Base-by-base conservation (phyloP, 2,113 vertebrate species). In the Coregonus clupeaformis region DNA sequence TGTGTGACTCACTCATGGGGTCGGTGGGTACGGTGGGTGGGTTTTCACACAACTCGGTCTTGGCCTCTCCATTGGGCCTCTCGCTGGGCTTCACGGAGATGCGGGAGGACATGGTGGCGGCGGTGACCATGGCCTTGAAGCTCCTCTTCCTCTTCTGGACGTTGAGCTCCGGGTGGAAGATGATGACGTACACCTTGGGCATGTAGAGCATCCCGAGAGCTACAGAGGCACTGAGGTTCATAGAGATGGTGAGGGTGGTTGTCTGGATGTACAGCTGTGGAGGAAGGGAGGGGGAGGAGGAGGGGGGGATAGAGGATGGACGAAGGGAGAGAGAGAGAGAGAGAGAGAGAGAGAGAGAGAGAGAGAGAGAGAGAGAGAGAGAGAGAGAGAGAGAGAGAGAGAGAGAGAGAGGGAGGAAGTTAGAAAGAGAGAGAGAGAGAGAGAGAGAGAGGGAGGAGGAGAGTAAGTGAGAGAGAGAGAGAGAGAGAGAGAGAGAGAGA, bases 121-220 rank as follows among this genome's bases (percentile, higher is more conserved):
- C 97, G 1, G 97, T 98, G 83, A 97, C 96, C 82, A 98, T 96
- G 0, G 96, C 96, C 93, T 98, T 98, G 94, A 98, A 98, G 92
- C 96, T 97, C 73, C 97, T 95, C 81, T 98, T 98, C 86, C 96
- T 92, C 86, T 98, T 97, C 94, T 98, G 97, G 79, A 98, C 96
- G 80, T 98, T 98, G 69, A 97, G 92, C 90, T 98, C 97, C 3
- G 97, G 97, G 90, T 97, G 96, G 92, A 98, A 97, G 92, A 98
- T 95, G 92, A 98, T 97, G 93, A 98, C 95, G 94, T 98, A 98
- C 79, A 98, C 97, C 94, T 98, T 98, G 89, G 97, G 97, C 96
- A 98, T 96, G 91, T 97, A 98, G 75, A 98, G 96, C 96, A 98
- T 96, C 89, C 97, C 96, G 92, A 98, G 94, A 73, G 97, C 96